Evolutionary conservation across 2,888 invertebrate species (phyloP).

Genomic region (Trisateles emortualis): DNA sequence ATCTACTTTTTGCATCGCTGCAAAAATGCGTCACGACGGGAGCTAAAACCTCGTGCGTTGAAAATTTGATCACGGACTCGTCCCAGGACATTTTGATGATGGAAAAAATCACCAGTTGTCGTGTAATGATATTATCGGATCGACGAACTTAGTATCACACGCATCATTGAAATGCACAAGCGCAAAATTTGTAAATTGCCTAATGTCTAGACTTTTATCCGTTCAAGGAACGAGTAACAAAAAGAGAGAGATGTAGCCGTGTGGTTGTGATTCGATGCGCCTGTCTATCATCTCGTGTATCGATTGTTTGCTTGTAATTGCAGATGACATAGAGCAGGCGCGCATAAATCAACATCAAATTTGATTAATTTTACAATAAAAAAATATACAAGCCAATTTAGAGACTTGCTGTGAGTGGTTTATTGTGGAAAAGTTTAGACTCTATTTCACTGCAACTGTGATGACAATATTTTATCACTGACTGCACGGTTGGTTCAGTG

Average conservation of each 20-base stretch:
- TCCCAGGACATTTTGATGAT: constrained; percentile 59
- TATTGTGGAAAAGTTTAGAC: no score
- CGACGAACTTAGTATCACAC: constrained; percentile 78
- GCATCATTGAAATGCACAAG: constrained; percentile 80
- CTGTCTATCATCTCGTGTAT: constrained; percentile 49
- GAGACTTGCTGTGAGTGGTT: no score
- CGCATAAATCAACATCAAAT: constrained; percentile 25
- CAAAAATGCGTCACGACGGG: constrained; percentile 73
- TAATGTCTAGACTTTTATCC: constrained; percentile 78
- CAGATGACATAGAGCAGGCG: constrained; percentile 61
- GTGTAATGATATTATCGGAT: constrained; percentile 70
- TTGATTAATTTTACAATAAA: no score
- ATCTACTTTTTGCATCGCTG: constrained; percentile 74
- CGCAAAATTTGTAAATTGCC: constrained; percentile 81
- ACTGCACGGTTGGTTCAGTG: no score
- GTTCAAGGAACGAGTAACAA: constrained; percentile 70
- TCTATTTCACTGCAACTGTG: no score
- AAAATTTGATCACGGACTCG: constrained; percentile 76
- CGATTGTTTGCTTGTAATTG: constrained; percentile 57
- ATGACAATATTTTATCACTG: no score
- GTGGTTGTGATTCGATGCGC: constrained; percentile 67
- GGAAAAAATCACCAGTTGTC: constrained; percentile 60
- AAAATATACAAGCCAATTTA: no score
- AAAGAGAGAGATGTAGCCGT: constrained; percentile 61
- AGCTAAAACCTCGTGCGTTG: constrained; percentile 70